Conservation (phyloP, 2,113 vertebrate genomes). For the Xenopus laevis region DNA sequence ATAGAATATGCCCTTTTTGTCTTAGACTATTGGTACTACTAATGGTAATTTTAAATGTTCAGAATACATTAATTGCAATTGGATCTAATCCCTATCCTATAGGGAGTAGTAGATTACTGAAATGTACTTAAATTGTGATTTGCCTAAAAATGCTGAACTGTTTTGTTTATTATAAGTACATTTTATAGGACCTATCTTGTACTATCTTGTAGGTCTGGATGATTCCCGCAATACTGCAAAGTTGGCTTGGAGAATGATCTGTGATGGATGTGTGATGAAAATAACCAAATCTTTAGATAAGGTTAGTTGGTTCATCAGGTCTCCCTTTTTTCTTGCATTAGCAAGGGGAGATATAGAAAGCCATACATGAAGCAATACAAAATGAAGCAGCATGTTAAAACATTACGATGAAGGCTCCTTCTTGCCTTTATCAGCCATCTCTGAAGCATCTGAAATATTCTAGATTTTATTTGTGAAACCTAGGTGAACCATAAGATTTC, state of each 20-base stretch:
- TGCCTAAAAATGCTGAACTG: no score
- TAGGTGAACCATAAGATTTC: constrained; percentile 55
- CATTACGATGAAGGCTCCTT: not conserved
- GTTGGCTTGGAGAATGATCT: constrained; percentile 84
- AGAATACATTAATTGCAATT: no score
- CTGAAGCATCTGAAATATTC: constrained; percentile 50
- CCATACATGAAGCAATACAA: constrained; percentile 23
- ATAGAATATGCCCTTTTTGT: no score
- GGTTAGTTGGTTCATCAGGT: constrained; percentile 71
- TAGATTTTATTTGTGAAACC: constrained; percentile 56
- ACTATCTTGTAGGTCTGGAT: constrained; percentile 80
- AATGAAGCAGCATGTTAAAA: constrained; percentile 14
- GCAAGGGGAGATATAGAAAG: constrained; percentile 34
- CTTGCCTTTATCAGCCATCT: not conserved
- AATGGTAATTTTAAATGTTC: no score
- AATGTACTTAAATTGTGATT: no score
- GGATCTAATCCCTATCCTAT: no score
- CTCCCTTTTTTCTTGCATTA: constrained; percentile 45
- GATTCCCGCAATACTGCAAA: constrained; percentile 87
- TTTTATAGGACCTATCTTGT: no score
- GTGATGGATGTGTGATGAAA: constrained; percentile 85
- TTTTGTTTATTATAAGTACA: no score
- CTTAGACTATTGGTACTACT: no score
- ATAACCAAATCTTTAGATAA: constrained; percentile 77
- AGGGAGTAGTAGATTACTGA: no score